Percentiles rank a stretch among this genome's conserved stretches.
Evolutionary conservation across 2,797 vertebrate genomes (phyloP).

Genomic region (Phyllotis vaccarum): DNA sequence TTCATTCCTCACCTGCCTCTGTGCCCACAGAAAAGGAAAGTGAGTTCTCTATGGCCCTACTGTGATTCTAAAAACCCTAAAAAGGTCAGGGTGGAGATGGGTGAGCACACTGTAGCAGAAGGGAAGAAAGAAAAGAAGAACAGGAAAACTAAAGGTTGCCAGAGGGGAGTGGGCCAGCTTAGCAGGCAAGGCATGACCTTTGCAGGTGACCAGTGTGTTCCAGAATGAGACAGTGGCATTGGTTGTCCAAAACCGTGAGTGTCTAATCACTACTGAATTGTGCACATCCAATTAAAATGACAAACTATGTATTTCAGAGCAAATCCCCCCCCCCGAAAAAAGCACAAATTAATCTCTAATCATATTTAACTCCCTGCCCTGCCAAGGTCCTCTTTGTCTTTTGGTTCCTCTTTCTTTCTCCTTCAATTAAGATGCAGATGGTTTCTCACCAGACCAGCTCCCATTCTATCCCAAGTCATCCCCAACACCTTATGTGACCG

Average conservation of each 20-base stretch:
- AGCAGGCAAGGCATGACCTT: neutral
- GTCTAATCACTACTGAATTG: neutral
- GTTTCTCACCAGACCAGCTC: neutral
- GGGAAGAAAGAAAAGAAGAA: neutral
- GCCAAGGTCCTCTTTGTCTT: conserved; percentile 7
- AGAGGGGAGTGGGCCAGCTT: neutral
- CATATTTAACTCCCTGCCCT: neutral
- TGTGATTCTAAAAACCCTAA: neutral
- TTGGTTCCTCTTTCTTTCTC: neutral
- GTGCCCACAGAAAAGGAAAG: neutral
- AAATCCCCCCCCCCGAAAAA: no score
- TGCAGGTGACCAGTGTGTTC: neutral
- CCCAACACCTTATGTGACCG: neutral
- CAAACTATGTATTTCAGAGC: neutral
- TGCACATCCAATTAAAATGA: neutral
- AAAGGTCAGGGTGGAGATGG: neutral
- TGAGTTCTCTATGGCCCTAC: neutral
- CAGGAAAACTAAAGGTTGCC: neutral
- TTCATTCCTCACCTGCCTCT: neutral
- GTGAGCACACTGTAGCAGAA: accelerated
- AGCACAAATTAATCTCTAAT: neutral
- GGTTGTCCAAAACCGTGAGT: accelerated
- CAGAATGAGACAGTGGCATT: neutral
- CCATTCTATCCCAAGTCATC: neutral
- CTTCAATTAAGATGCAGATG: neutral